Conservation (phyloP, 2,888 invertebrate species). For the Tineola bisselliella region DNA sequence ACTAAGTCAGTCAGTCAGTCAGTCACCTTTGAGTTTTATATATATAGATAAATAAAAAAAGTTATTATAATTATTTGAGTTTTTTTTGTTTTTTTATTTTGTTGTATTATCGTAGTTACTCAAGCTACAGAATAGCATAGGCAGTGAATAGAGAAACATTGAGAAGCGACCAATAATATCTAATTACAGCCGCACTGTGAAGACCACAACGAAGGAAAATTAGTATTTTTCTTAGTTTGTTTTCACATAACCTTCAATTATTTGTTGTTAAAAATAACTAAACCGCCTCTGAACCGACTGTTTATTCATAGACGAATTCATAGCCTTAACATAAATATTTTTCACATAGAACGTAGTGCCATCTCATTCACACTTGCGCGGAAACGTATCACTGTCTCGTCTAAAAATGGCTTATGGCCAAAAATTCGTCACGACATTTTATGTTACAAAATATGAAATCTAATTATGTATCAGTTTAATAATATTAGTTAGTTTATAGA, state of each 20-base stretch:
- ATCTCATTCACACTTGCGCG: conserved; percentile 47
- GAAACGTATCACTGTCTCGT: conserved; percentile 41
- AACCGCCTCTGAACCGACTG: conserved; percentile 29
- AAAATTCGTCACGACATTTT: conserved; percentile 30
- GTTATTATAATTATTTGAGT: too few relatives aligned
- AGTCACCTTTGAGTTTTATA: too few relatives aligned
- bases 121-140: too few relatives aligned
- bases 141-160: too few relatives aligned
- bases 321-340: conserved; percentile 66
- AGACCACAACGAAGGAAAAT: too few relatives aligned
- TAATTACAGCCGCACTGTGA: too few relatives aligned
- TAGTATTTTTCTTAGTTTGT: neutral
- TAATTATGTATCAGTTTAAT: conserved; percentile 48
- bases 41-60: too few relatives aligned
- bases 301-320: conserved; percentile 54
- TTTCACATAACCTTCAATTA: conserved; percentile 43
- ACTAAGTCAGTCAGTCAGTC: too few relatives aligned
- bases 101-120: too few relatives aligned
- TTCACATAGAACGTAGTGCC: conserved; percentile 59
- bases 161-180: too few relatives aligned
- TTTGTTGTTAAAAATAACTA: conserved; percentile 44
- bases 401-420: conserved; percentile 46
- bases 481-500: conserved; percentile 20
- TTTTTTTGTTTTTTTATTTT: too few relatives aligned
- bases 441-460: conserved; percentile 63